Evolutionary conservation across 2,113 vertebrate genomes (phyloP), one percentile per base, ranked within the genome.

Genomic region (Caloenas nicobarica): DNA sequence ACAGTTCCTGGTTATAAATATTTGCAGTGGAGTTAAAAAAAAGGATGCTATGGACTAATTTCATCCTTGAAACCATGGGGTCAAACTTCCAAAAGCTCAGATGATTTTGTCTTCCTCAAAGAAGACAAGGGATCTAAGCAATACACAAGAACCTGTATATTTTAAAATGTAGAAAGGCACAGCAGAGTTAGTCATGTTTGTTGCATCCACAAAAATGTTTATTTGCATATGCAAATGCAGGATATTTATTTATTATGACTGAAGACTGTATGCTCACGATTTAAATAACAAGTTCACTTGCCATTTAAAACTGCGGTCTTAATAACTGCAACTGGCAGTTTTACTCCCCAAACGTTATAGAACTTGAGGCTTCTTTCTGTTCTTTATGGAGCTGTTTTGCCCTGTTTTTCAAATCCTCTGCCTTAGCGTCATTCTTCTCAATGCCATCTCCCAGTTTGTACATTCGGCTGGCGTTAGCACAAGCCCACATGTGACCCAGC

Each of bases 391-490:
- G 91, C 64, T 98, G 93, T 91, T 42, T 98, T 3, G 99, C 99
- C 86, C 98, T 98, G 72, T 98, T 99, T 98, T 99, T 99, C 87
- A 99, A 96, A 36, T 98, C 94, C 91, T 99, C 99, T 3, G 99
- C 99, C 87, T 99, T 99, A 19, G 97, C 97, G 40, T 99, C 98
- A 1, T 99, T 98, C 95, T 98, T 99, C 66, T 98, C 93, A 1
- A 98, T 91, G 2, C 99, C 99, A 34, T 99, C 99, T 33, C 99
- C 99, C 25, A 99, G 97, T 94, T 95, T 99, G 96, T 99, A 99
- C 98, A 99, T 99, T 77, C 99, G 99, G 74, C 99, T 99, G 89
- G 99, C 99, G 9, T 99, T 99, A 81, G 98, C 98, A 57, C 99
- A 99, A 64, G 98, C 99, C 99, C 99, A 99, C 5, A 99, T 36